These are phyloP conservation scores for Monochamus alternatus DNA, from an alignment of 2,888 invertebrate species.

Conservation along the genomic window DNA sequence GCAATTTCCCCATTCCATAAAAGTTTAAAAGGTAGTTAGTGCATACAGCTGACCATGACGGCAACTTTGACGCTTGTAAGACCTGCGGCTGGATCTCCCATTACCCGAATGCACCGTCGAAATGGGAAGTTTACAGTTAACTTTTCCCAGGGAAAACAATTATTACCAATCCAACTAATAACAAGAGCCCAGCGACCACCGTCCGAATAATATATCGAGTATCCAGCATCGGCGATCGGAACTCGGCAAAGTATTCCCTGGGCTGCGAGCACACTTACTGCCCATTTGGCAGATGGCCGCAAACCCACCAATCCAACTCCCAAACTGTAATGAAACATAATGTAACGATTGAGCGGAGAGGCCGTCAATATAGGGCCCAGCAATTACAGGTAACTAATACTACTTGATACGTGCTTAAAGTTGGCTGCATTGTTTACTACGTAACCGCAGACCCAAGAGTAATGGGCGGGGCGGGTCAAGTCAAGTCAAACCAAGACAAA, in stretches of 20 bases:
- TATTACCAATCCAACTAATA: constrained; percentile 12
- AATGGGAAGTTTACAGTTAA: not conserved
- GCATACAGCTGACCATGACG: too few species aligned
- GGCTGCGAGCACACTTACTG: constrained; percentile 46
- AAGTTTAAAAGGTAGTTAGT: too few species aligned
- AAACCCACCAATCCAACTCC: constrained; percentile 63
- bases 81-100: not conserved
- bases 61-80: too few species aligned
- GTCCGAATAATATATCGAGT: constrained; percentile 41
- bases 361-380: constrained; percentile 66
- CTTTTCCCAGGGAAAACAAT: not conserved
- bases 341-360: constrained; percentile 69
- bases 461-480: constrained; percentile 67
- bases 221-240: constrained; percentile 44
- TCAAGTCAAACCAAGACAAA: constrained; percentile 71
- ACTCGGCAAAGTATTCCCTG: constrained; percentile 45
- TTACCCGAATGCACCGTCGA: constrained; percentile 3
- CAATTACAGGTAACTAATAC: constrained; percentile 71
- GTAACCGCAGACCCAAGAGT: constrained; percentile 69
- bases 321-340: constrained; percentile 66
- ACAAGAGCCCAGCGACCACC: not conserved
- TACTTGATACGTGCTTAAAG: constrained; percentile 70
- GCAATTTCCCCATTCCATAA: too few species aligned
- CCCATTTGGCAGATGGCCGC: constrained; percentile 57
- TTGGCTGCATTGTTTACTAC: constrained; percentile 70